A percentile compares a stretch with the other conserved stretches of the same genome.
These are phyloP conservation scores for Dasyornis broadbenti DNA, from an alignment of 2,113 vertebrate genomes.

Conservation along the genomic window DNA sequence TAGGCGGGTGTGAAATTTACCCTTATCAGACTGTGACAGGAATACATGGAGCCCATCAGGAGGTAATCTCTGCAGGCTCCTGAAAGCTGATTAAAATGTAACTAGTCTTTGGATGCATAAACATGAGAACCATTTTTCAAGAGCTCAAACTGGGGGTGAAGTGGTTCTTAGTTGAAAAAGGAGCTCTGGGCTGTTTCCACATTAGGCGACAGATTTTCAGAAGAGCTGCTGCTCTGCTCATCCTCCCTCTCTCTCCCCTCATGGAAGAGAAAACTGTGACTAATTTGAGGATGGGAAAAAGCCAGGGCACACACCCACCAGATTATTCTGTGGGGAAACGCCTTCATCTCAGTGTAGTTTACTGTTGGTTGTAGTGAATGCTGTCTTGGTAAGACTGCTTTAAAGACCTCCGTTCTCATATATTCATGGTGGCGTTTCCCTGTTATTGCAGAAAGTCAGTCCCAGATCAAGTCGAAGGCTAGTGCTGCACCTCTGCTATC, in stretches of 20 bases:
- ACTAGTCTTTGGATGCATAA: slow-evolving; percentile 41
- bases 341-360: not conserved
- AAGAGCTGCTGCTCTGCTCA: not conserved
- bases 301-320: not conserved
- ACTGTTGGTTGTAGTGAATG: not conserved
- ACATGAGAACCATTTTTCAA: slow-evolving; percentile 43
- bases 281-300: not conserved
- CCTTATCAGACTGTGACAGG: slow-evolving; percentile 75
- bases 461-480: slow-evolving; percentile 79
- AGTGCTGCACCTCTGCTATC: slow-evolving; percentile 85
- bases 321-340: not conserved
- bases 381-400: not conserved
- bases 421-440: slow-evolving; percentile 75
- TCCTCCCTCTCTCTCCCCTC: not conserved
- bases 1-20: slow-evolving; percentile 41
- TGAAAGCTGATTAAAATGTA: slow-evolving; percentile 68
- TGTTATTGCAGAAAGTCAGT: slow-evolving; percentile 87
- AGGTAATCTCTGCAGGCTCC: slow-evolving; percentile 65
- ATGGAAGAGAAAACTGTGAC: not conserved
- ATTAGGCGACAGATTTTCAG: not conserved
- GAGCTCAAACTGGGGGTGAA: slow-evolving; percentile 23
- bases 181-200: not conserved
- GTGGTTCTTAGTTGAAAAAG: slow-evolving; percentile 6
- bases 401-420: slow-evolving; percentile 34
- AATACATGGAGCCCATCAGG: slow-evolving; percentile 50